Conservation (phyloP, 2,113 vertebrate species). For the Todiramphus chloris region DNA sequence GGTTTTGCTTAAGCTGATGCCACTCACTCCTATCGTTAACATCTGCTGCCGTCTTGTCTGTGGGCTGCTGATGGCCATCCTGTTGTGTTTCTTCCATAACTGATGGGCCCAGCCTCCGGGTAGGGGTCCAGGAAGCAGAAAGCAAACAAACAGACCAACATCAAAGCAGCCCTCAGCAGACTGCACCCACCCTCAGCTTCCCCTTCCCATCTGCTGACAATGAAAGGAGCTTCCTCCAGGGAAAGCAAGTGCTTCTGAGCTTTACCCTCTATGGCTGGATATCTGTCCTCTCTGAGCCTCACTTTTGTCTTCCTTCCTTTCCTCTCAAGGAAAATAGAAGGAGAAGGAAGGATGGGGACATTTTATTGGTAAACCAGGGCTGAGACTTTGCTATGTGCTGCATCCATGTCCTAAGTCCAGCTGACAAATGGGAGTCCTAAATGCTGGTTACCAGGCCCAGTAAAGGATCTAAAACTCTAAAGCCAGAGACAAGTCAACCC, state of each 20-base stretch:
- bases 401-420: not conserved
- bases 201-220: slow-evolving; percentile 20
- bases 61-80: not conserved
- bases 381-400: not conserved
- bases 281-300: not conserved
- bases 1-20: not conserved
- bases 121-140: slow-evolving; percentile 10
- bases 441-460: not conserved
- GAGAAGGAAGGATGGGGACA: not conserved
- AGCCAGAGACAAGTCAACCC: not conserved
- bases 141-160: not conserved
- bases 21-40: fast-evolving
- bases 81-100: not conserved
- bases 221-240: slow-evolving; percentile 6
- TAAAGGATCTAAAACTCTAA: not conserved
- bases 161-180: not conserved
- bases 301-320: not conserved
- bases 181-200: not conserved
- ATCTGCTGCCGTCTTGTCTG: not conserved
- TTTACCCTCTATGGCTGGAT: not conserved
- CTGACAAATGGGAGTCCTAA: not conserved
- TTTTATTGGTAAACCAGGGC: not conserved
- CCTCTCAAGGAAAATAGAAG: not conserved
- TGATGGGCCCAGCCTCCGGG: not conserved
- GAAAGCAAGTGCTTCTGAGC: not conserved